Percentiles rank a stretch among this genome's conserved stretches.
phyloP scores from a whole-genome alignment of 2,888 invertebrate genomes.

The Netelia inedita region DNA sequence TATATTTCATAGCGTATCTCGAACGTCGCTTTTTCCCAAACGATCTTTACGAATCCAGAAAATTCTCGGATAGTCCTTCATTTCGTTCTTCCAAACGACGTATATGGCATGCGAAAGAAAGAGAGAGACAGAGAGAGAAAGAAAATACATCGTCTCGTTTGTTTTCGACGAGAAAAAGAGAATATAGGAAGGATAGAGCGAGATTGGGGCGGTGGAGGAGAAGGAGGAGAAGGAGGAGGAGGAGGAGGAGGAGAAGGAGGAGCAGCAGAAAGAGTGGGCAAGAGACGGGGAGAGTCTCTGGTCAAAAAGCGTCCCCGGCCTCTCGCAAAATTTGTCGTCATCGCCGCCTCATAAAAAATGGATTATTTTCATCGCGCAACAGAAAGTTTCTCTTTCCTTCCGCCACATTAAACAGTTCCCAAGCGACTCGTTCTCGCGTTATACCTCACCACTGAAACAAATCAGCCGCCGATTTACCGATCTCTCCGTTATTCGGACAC shows the following conservation, averaged over 20 bases:
- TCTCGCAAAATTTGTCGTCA: conserved; percentile 32
- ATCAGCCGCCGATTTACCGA: conserved; percentile 62
- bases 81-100: neutral
- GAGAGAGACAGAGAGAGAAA: neutral
- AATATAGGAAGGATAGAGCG: too few species aligned
- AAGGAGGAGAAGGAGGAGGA: neutral
- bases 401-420: neutral
- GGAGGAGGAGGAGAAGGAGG: conserved; percentile 3
- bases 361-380: neutral
- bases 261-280: neutral
- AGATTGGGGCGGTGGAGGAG: neutral
- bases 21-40: conserved; percentile 2
- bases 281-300: conserved; percentile 11
- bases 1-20: conserved; percentile 35
- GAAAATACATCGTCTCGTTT: conserved; percentile 21
- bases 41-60: neutral
- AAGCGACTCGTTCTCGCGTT: neutral
- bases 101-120: neutral
- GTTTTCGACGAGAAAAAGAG: conserved; percentile 12
- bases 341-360: neutral
- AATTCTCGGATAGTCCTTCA: too few species aligned
- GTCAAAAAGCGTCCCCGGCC: conserved; percentile 4
- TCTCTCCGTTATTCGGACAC: conserved; percentile 85
- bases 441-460: conserved; percentile 67
- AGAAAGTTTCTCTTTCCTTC: neutral